phyloP scores from a whole-genome alignment of 1,140 invertebrate genomes.

The Caligus rogercresseyi region DNA sequence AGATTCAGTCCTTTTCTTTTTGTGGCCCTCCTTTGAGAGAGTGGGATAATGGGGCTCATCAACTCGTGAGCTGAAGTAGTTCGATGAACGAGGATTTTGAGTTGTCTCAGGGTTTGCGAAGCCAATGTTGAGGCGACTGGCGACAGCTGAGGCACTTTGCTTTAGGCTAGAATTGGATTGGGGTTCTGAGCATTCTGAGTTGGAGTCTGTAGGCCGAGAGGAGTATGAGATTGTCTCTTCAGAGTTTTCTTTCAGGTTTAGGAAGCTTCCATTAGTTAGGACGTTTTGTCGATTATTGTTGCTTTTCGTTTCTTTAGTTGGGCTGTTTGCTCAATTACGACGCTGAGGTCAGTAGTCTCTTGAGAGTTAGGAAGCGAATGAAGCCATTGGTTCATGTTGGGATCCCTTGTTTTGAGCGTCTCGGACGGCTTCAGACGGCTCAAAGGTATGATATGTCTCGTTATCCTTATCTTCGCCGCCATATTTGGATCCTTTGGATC shows the following conservation, averaged over 20 bases:
- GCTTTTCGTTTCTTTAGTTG: conserved; percentile 14
- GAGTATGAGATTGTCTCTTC: conserved; percentile 9
- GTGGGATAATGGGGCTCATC: background rate
- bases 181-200: conserved; percentile 1
- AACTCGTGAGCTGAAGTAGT: background rate
- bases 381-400: background rate
- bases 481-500: conserved; percentile 5
- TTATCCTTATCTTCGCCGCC: conserved; percentile 3
- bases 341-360: background rate
- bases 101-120: conserved; percentile 1
- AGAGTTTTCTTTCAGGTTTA: conserved; percentile 6
- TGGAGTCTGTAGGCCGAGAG: conserved; percentile 1
- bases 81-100: background rate
- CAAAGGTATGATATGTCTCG: conserved; percentile 8
- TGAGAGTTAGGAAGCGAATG: conserved; percentile 8
- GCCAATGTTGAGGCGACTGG: background rate
- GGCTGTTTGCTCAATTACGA: background rate
- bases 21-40: background rate
- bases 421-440: background rate
- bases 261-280: conserved; percentile 18
- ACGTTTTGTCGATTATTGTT: conserved; percentile 16
- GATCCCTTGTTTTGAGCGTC: background rate
- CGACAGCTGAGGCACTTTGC: background rate
- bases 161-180: background rate
- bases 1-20: background rate